Evolutionary conservation across 2,113 vertebrate species (phyloP), one percentile per base, ranked within the genome.

Genomic region (Paratilapia polleni): DNA sequence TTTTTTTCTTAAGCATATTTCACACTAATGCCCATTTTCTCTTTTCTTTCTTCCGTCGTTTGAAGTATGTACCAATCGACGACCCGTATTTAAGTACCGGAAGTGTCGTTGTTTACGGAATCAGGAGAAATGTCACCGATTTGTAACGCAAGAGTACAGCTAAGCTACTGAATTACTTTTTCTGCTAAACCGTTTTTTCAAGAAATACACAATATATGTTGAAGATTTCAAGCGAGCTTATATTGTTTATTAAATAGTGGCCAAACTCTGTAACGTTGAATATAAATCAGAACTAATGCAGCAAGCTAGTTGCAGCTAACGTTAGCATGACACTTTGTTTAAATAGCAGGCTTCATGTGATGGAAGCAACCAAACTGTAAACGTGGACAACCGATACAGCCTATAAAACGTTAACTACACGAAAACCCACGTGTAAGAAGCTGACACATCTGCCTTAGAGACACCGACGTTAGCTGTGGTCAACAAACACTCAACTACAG

Each of bases 31-130:
- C 49, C 43, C 24, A 52, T 15, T 6, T 52, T 20, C 24, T 52
- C 24, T 9, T 73, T 31, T 73, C 47, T 73, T 73, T 73, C 11
- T 54, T 52, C 4, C 2, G 47, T 31, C 52, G 26, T 3, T 2
- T 57, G 41, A 61, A 61, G n/a, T 81, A 87, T 93, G 93, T 89
- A 85, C 87, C 19, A 47, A 4, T 6, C 13, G 34, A 1, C 58
- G 19, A 86, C 31, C 86, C 66, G 88, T 94, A 93, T 1, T 73
- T 52, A 8, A 4, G 60, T 8, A 34, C 1, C 84, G 90, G 94
- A 94, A 92, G 91, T 87, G 62, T 20, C 2, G 61, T 54, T 93
- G 91, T 91, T 92, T 86, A 91, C 85, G 78, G 89, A 90, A 85
- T 82, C 49, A 5, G 6, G 47, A 73, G 31, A 61, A 61, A n/a